Evolutionary conservation across 2,888 invertebrate species (phyloP).

Genomic region (Acronicta aceris): DNA sequence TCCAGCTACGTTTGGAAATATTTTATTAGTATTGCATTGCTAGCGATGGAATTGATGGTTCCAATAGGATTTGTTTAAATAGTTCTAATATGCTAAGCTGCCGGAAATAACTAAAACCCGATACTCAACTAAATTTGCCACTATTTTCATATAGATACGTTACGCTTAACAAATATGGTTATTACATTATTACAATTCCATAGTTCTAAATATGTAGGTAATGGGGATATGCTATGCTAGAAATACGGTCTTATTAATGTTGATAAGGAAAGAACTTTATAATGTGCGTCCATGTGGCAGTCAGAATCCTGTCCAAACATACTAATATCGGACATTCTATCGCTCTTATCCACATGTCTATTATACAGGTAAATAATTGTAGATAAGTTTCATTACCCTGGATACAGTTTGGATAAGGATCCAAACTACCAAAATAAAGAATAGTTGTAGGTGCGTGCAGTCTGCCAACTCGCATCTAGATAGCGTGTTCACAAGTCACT

Average conservation of each 20-base stretch:
- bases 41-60: constrained; percentile 42
- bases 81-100: constrained; percentile 25
- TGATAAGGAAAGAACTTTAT: constrained; percentile 25
- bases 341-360: too few species aligned
- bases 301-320: too few species aligned
- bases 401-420: too few species aligned
- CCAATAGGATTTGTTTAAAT: constrained; percentile 34
- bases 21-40: constrained; percentile 82
- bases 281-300: not conserved
- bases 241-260: constrained; percentile 11
- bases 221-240: too few species aligned
- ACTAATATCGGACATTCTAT: too few species aligned
- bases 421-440: too few species aligned
- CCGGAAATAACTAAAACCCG: constrained; percentile 13
- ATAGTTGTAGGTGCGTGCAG: too few species aligned
- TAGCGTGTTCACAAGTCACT: too few species aligned
- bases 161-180: constrained; percentile 2
- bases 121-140: constrained; percentile 11
- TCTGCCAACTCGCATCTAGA: too few species aligned
- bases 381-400: too few species aligned
- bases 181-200: not conserved
- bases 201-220: constrained; percentile 4
- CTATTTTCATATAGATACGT: constrained; percentile 12
- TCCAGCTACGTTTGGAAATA: constrained; percentile 80
- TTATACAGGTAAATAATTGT: too few species aligned